Base-by-base conservation (phyloP, 37 sponge, comb jelly and placozoan genomes). In the Mnemiopsis leidyi region DNA sequence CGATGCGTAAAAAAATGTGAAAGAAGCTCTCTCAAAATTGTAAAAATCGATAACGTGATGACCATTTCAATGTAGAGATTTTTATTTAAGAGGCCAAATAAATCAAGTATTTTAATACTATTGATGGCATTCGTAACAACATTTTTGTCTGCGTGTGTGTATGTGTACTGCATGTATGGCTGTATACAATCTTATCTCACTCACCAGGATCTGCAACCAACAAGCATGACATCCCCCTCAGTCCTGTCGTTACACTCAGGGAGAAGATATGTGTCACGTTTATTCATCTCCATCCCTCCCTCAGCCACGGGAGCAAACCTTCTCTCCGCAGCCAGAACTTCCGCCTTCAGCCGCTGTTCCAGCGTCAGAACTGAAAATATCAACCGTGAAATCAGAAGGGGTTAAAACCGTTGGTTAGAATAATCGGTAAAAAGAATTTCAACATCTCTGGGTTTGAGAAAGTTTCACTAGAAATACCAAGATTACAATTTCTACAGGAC, bases 121-220 rank as follows among this genome's bases (percentile, higher is more conserved):
- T n/a, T n/a, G n/a, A n/a, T n/a, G n/a, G n/a, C n/a, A n/a, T n/a
- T n/a, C n/a, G n/a, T n/a, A n/a, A n/a, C n/a, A n/a, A n/a, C n/a
- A n/a, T n/a, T n/a, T n/a, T n/a, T 29, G 30, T 28, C 21, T 71
- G 75, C 30, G 5, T 29, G 30, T 2, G 26, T 29, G 5, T n/a
- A 18, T 71, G 21, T 71, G 30, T 29, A n/a, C 20, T 29, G 30
- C 20, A 13, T 29, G 30, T 28, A 23, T 71, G 75, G 7, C 30
- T 29, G 30, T 28, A 23, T n/a, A 82, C 23, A 0, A 39, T n/a
- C n/a, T n/a, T n/a, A n/a, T n/a, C n/a, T 13, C 24, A 85, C 90
- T 85, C 1, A 85, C 90, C 90, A 85, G 5, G 90, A 38, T 85
- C 90, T 16, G 61, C 90, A 85, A 3, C 90, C 90, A 2, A 85